These are phyloP conservation scores for Dromiciops gliroides DNA, from an alignment of 2,113 vertebrate species.

Conservation along the genomic window DNA sequence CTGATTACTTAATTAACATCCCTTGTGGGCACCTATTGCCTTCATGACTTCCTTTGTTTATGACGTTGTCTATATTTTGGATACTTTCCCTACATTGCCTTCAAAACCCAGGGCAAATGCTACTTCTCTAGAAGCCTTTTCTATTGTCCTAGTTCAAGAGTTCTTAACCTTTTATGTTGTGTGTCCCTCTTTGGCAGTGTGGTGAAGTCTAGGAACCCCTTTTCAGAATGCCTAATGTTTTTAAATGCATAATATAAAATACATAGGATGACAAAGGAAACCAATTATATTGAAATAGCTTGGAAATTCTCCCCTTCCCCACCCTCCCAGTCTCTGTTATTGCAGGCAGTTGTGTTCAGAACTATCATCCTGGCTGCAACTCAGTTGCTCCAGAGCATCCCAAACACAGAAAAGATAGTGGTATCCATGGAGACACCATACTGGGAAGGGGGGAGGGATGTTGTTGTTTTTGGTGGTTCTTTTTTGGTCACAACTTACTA, in stretches of 20 bases:
- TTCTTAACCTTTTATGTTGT: not conserved
- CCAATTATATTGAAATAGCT: not conserved
- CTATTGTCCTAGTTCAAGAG: not conserved
- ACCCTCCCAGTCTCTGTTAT: not conserved
- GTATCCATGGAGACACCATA: not conserved
- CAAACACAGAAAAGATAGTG: not conserved
- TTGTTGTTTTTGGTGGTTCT: slow-evolving; percentile 22
- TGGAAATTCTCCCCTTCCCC: not conserved
- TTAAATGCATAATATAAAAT: not conserved
- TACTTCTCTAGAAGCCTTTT: not conserved
- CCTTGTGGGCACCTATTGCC: not conserved
- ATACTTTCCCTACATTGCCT: not conserved
- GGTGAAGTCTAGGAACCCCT: not conserved
- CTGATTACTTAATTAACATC: not conserved
- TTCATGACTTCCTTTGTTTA: not conserved
- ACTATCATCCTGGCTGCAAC: not conserved
- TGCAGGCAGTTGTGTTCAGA: not conserved
- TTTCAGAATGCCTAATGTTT: not conserved
- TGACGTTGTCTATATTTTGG: not conserved
- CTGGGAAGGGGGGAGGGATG: not conserved
- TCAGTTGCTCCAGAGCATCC: not conserved
- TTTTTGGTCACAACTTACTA: slow-evolving; percentile 37
- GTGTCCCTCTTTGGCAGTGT: not conserved
- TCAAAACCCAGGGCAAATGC: not conserved
- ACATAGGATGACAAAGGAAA: not conserved